Base-by-base conservation (phyloP, 2,888 invertebrate genomes). In the Cheilosia vernalis region DNA sequence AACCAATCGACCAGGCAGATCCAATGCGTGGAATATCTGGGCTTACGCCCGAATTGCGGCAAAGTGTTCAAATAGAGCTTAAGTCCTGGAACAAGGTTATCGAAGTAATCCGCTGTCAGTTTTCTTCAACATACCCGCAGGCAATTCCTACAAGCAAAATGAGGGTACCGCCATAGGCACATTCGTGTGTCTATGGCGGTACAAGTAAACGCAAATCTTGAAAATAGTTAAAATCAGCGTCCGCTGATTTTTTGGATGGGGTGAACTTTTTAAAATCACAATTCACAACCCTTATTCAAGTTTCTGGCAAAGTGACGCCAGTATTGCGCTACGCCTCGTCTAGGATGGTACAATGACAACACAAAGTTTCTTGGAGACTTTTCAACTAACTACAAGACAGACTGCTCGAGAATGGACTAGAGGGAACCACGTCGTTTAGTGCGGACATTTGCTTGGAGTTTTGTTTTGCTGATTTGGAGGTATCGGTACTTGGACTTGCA, bases 1-100 rank as follows among this genome's bases (percentile, higher is more conserved):
- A 91, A 53, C 64, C 79, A 30, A 91, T 91, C 49, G 89, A 79
- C 72, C 90, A 91, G 30, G 91, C 89, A 76, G 90, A 90, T 67
- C 90, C 91, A 1, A 87, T 91, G 1, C 90, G 89, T 73, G 90
- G 91, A 2, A 76, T 91, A 7, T 90, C 91, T 15, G 81, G 91
- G 70, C 87, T 90, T 21, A 91, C 91, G 4, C 89, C 89, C 9
- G 90, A 89, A 21, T 91, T 91, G 91, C 91, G 91, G 91, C 90
- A 91, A 87, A 91, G 91, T 64, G 89, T 91, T 0, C 88, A 89
- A 19, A 89, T 89, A 70, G 91, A 91, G 83, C 91, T 90, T 6
- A 88, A 89, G 58, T 89, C 89, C 17, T 90, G 91, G 90, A 87
- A 87, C 9, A 90, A 91, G 15, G 91, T 87, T 44, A 88, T 91